phyloP scores from a whole-genome alignment of 2,888 invertebrate species.

The Tetrapedia diversipes region DNA sequence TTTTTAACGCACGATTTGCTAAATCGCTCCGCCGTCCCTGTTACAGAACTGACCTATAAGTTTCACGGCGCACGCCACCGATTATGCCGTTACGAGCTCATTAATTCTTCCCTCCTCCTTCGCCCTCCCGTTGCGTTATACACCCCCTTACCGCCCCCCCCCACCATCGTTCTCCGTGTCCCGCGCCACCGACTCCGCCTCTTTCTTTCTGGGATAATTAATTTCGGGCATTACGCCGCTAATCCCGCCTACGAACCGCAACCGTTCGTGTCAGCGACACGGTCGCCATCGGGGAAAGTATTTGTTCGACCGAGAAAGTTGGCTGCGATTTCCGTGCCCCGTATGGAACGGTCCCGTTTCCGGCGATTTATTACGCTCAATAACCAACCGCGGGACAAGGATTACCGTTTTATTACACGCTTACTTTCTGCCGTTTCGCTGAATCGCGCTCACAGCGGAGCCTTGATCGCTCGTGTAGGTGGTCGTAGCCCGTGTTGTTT shows the following conservation, averaged over 20 bases:
- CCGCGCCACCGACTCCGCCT: neutral
- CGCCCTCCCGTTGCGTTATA: constrained; percentile 24
- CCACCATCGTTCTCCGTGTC: neutral
- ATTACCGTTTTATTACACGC: constrained; percentile 9
- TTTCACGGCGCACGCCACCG: constrained; percentile 57
- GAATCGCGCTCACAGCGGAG: neutral
- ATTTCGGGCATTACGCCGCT: constrained; percentile 64
- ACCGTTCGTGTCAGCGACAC: constrained; percentile 58
- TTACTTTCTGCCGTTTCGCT: neutral
- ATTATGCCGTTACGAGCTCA: constrained; percentile 67
- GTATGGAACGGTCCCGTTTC: neutral
- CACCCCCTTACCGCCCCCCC: neutral
- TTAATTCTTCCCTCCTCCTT: constrained; percentile 58
- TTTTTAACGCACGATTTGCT: constrained; percentile 60
- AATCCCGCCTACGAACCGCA: constrained; percentile 57
- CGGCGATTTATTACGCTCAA: neutral
- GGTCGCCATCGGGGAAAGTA: constrained; percentile 58
- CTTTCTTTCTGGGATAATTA: constrained; percentile 58
- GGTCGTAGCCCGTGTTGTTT: too few relatives aligned
- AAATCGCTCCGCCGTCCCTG: constrained; percentile 48
- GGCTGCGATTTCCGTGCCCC: neutral
- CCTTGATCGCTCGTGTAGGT: too few relatives aligned
- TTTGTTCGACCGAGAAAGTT: constrained; percentile 44
- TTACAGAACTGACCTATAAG: constrained; percentile 56
- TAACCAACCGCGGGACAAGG: constrained; percentile 12